Percentiles rank a stretch among this genome's conserved stretches.
These are phyloP conservation scores for Phengaris alcon DNA, from an alignment of 2,888 invertebrate species.

Conservation along the genomic window DNA sequence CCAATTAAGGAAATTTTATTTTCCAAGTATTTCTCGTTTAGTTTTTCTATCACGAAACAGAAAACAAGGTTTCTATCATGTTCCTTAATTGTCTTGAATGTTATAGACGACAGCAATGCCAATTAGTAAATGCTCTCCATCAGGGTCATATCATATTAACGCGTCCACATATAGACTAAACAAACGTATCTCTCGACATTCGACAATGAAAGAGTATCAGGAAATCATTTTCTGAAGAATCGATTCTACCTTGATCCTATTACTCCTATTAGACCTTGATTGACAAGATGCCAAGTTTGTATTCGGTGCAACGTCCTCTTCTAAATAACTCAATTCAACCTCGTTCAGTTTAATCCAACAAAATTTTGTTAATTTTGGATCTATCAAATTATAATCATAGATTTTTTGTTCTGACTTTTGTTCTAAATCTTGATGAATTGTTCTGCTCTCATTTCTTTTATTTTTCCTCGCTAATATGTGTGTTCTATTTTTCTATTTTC, in stretches of 20 bases:
- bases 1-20: not conserved
- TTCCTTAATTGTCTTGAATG: not conserved
- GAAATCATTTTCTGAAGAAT: conserved; percentile 10
- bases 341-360: not conserved
- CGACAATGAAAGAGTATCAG: not conserved
- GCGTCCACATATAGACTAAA: not conserved
- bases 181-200: not conserved
- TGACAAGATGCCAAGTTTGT: conserved; percentile 3
- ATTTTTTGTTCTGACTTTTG: not conserved
- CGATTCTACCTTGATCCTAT: conserved; percentile 6
- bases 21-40: not conserved
- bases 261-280: conserved; percentile 10
- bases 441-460: too few relatives aligned
- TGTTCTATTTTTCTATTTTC: conserved; percentile 1
- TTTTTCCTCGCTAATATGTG: too few relatives aligned
- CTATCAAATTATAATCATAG: not conserved
- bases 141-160: not conserved
- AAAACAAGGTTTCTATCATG: too few relatives aligned
- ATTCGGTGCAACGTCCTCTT: conserved; percentile 9
- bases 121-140: not conserved
- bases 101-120: not conserved
- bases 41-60: too few relatives aligned
- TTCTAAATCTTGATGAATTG: not conserved
- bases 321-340: not conserved
- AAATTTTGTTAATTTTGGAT: not conserved